These are phyloP conservation scores for Graphium colonna DNA, from an alignment of 2,888 invertebrate genomes.

Conservation along the genomic window DNA sequence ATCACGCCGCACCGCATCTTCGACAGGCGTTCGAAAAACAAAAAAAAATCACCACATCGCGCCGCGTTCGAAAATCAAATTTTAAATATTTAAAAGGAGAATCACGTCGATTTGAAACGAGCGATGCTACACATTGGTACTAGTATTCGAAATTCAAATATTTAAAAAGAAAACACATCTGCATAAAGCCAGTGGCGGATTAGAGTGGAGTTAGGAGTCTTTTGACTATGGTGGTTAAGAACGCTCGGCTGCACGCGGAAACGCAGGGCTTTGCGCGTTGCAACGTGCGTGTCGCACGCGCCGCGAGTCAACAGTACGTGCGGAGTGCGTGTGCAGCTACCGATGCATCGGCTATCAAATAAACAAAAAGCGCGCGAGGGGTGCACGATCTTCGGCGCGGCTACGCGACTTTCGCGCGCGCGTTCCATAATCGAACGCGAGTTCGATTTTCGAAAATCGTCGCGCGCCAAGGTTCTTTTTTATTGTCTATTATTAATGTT, in stretches of 20 bases:
- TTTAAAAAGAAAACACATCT: too few relatives aligned
- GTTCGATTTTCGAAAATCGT: not conserved
- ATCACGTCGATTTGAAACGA: not conserved
- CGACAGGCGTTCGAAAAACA: conserved; percentile 20
- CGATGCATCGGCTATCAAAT: conserved; percentile 73
- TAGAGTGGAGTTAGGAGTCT: too few relatives aligned
- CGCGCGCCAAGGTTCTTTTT: not conserved
- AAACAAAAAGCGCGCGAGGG: conserved; percentile 69
- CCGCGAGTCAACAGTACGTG: conserved; percentile 63
- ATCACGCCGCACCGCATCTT: conserved; percentile 34
- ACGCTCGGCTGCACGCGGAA: conserved; percentile 30
- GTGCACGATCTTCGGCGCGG: conserved; percentile 51
- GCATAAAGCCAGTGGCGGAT: too few relatives aligned
- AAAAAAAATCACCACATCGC: not conserved
- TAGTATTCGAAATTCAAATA: conserved; percentile 14
- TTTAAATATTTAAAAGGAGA: not conserved
- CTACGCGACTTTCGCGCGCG: too few relatives aligned
- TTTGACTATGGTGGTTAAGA: conserved; percentile 38
- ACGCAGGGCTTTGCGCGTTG: conserved; percentile 37
- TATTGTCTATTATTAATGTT: not conserved
- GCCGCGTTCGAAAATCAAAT: not conserved
- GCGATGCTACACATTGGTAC: not conserved
- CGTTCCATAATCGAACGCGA: too few relatives aligned
- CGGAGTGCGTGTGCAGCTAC: conserved; percentile 63
- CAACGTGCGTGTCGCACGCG: conserved; percentile 68